Percentiles rank a stretch among this genome's conserved stretches.
These are phyloP conservation scores for Phasianus colchicus DNA, from an alignment of 2,113 vertebrate species.

Conservation along the genomic window DNA sequence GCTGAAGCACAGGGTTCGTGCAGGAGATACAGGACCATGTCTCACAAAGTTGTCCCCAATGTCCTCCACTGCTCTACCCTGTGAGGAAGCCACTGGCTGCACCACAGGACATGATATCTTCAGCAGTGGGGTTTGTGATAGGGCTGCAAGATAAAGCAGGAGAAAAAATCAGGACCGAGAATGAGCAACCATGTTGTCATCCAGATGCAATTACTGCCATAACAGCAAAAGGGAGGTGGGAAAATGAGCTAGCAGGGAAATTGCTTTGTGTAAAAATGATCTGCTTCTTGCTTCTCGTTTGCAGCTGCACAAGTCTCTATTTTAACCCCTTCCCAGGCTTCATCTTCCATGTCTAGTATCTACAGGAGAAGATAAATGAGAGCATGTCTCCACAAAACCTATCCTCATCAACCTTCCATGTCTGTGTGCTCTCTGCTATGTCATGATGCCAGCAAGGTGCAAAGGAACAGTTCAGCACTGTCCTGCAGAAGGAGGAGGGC, in stretches of 20 bases:
- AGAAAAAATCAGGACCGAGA: neutral
- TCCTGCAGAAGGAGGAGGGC: neutral
- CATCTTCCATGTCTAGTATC: neutral
- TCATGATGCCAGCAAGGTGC: constrained; percentile 18
- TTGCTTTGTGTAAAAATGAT: constrained; percentile 55
- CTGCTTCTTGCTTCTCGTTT: neutral
- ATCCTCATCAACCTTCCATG: neutral
- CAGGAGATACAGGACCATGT: neutral
- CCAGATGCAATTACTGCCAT: constrained; percentile 15
- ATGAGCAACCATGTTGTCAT: constrained; percentile 5
- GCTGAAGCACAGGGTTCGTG: neutral
- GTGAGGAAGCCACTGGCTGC: neutral
- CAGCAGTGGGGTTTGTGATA: neutral
- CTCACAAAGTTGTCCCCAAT: neutral
- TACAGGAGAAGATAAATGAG: neutral
- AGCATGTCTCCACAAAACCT: neutral
- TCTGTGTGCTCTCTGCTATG: neutral
- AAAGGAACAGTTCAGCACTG: constrained; percentile 42
- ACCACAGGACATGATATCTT: neutral
- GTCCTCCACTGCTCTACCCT: neutral
- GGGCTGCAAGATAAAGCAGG: neutral
- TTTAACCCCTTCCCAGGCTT: constrained; percentile 32
- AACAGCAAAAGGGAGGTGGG: constrained; percentile 13
- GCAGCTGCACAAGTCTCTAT: neutral
- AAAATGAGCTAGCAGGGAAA: constrained; percentile 55